Base-by-base conservation (phyloP, 2,797 vertebrate species). In the Rhabdomys pumilio region DNA sequence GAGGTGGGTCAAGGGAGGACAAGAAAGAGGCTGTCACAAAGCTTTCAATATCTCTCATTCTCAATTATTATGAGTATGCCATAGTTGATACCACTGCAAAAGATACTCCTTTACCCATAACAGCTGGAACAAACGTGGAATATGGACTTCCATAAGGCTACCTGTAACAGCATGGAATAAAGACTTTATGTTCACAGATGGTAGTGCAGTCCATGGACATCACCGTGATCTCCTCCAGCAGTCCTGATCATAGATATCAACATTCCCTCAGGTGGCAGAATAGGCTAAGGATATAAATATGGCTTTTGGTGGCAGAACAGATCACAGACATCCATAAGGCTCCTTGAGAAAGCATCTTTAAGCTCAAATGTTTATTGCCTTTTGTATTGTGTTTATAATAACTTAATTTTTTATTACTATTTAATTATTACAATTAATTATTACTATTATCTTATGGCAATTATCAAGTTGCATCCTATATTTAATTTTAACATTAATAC, bases 401-500 rank as follows among this genome's bases (percentile, higher is more conserved):
- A 61, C 59, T 91, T n/a, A 72, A 41, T 57, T 41, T 57, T 57
- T 57, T 57, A 57, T 41, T 57, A 44, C 6, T 13, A 55, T 87
- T 38, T 38, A 88, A 73, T 34, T 31, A 89, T 44, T 34, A 47
- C 11, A 76, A 34, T 44, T 73, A 72, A 87, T 76, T 50, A 72
- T n/a, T 38, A n/a, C 17, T 73, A 76, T 22, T 26, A 82, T 53
- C 63, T 82, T 91, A 57, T 20, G 79, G 26, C 41, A 29, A 55
- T 29, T 93, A 67, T 29, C 77, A 41, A 87, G 9, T 14, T 44
- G n/a, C 6, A 65, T 59, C 38, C 11, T 87, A 19, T 77, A 22
- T 75, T 87, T 92, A 86, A 63, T 89, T 91, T 89, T 93, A 50
- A 75, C 2, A 63, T 38, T 83, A 83, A 63, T 47, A 4, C 6